These are phyloP conservation scores for Sitobion miscanthi DNA, from an alignment of 1,140 invertebrate species.

Conservation along the genomic window DNA sequence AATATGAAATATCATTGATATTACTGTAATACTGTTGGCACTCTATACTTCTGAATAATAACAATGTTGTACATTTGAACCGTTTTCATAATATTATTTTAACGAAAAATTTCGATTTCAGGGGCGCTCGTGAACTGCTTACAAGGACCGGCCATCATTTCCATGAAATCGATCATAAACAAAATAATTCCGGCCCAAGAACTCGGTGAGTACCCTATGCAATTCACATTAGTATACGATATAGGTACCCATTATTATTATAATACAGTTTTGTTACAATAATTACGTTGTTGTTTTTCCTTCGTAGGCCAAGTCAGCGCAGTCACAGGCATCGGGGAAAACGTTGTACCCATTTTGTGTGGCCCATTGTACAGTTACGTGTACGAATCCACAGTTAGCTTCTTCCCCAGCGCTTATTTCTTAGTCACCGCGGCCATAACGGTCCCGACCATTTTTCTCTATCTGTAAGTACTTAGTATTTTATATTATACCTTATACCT, in stretches of 20 bases:
- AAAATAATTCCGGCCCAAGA: constrained; percentile 47
- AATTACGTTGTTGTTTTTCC: not conserved
- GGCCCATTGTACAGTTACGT: constrained; percentile 38
- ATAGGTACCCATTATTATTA: no score
- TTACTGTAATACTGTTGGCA: not conserved
- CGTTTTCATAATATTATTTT: not conserved
- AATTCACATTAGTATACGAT: not conserved
- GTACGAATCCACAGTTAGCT: not conserved
- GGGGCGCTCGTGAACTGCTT: constrained; percentile 2
- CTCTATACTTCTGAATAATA: not conserved
- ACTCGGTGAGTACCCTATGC: not conserved
- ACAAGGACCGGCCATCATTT: constrained; percentile 51
- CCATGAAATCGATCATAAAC: constrained; percentile 42
- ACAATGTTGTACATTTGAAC: not conserved
- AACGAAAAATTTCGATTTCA: not conserved
- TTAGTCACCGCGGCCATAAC: constrained; percentile 40
- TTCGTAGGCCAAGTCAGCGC: constrained; percentile 34
- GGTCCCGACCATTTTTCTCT: not conserved
- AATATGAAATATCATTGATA: not conserved
- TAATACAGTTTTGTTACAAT: not conserved
- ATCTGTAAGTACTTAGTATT: not conserved
- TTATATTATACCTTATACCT: no score
- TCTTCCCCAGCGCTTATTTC: constrained; percentile 26
- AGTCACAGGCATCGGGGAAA: constrained; percentile 33
- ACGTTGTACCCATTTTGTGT: constrained; percentile 36